Conservation (phyloP, 2,797 vertebrate genomes). For the Sebastes goodei region DNA sequence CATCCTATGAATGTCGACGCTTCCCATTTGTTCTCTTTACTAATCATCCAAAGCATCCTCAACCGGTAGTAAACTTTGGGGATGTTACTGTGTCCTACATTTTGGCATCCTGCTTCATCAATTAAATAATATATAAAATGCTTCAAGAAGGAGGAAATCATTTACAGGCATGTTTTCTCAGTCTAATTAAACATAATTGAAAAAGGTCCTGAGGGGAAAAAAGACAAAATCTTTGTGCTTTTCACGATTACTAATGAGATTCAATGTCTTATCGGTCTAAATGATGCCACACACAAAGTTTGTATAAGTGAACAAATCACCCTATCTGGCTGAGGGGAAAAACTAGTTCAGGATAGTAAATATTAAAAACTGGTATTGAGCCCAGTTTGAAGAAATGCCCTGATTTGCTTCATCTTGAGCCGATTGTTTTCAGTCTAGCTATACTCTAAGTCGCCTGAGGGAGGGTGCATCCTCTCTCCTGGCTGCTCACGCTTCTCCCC, state of each 20-base stretch:
- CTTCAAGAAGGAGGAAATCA: not conserved
- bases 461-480: constrained; percentile 58
- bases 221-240: not conserved
- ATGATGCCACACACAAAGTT: not conserved
- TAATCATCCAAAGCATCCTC: not conserved
- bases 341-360: not conserved
- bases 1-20: not conserved
- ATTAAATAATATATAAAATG: not conserved
- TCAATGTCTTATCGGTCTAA: not conserved
- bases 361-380: constrained; percentile 19
- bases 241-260: not conserved
- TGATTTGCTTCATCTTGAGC: constrained; percentile 41
- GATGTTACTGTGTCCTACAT: constrained; percentile 23
- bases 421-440: constrained; percentile 48
- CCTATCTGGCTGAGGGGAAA: not conserved
- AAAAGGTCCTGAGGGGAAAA: not conserved
- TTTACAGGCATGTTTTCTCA: not conserved
- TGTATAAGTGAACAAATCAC: not conserved
- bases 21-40: constrained; percentile 5
- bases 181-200: not conserved
- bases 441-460: constrained; percentile 46
- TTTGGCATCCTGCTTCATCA: not conserved
- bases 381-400: constrained; percentile 40
- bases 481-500: constrained; percentile 39
- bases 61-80: not conserved